phyloP scores from a whole-genome alignment of 37 sponge, comb jelly and placozoan species.

The Eunapius fragilis region DNA sequence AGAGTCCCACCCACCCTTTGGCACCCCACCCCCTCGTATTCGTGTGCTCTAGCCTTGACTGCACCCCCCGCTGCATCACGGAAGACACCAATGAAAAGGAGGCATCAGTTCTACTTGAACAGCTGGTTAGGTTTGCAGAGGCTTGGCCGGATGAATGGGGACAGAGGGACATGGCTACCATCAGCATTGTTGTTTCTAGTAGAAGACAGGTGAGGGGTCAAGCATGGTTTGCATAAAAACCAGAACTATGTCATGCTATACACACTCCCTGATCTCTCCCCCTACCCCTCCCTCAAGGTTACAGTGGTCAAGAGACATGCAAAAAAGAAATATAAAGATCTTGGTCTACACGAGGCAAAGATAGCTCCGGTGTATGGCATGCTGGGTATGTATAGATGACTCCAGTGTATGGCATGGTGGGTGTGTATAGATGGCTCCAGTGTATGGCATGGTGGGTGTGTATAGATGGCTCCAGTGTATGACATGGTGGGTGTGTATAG shows the following conservation, averaged over 20 bases:
- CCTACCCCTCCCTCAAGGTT: neutral
- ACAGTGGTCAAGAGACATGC: neutral
- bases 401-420: neutral
- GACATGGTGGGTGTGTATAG: neutral
- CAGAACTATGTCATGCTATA: neutral
- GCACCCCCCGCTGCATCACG: neutral
- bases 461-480: neutral
- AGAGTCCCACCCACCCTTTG: conserved; percentile 33
- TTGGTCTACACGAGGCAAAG: neutral
- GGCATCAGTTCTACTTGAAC: conserved; percentile 19
- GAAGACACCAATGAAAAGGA: conserved; percentile 30
- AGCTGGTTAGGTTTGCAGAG: conserved; percentile 25
- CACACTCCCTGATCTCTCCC: no score
- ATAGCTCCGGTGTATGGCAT: neutral
- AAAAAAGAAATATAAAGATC: neutral
- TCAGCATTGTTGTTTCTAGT: neutral
- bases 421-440: neutral
- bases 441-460: neutral
- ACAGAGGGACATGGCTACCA: neutral
- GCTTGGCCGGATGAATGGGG: conserved; percentile 43
- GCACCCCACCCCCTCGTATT: conserved; percentile 42
- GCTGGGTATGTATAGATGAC: neutral
- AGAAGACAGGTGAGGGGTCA: neutral
- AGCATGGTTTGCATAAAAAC: no score
- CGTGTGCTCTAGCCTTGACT: conserved; percentile 43